These are phyloP conservation scores for Antrozous pallidus DNA, from an alignment of 2,797 vertebrate genomes.

Conservation along the genomic window DNA sequence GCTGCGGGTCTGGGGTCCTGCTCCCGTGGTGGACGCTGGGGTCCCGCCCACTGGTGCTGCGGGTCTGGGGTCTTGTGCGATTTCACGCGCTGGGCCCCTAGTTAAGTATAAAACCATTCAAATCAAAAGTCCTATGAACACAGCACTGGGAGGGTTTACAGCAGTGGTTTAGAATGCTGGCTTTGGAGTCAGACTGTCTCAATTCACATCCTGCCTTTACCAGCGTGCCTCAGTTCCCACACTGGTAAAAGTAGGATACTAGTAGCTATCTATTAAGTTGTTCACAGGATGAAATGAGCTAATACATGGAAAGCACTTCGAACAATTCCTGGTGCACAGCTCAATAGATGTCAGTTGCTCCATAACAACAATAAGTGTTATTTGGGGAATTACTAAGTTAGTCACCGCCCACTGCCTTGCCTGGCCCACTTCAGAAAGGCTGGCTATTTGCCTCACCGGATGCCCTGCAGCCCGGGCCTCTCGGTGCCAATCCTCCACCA, in stretches of 20 bases:
- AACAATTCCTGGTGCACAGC: not conserved
- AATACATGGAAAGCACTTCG: not conserved
- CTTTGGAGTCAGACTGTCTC: not conserved
- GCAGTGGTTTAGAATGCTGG: not conserved
- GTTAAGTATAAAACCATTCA: not conserved
- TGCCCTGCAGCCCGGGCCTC: conserved; percentile 20
- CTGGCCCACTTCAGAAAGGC: not conserved
- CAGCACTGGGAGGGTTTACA: not conserved
- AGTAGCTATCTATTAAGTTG: not conserved
- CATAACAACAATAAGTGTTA: not conserved
- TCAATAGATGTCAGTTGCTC: not conserved
- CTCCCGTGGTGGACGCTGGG: too few species aligned
- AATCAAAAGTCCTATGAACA: not conserved
- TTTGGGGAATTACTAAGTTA: not conserved
- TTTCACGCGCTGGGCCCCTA: too few species aligned
- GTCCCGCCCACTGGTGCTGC: too few species aligned
- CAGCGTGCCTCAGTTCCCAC: not conserved
- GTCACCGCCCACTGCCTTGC: not conserved
- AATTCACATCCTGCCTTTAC: not conserved
- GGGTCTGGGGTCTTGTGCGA: too few species aligned
- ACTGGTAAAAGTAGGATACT: conserved; percentile 13
- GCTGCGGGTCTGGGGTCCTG: too few species aligned
- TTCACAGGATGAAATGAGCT: not conserved
- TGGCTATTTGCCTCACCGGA: conserved; percentile 49
- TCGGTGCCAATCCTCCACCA: conserved; percentile 75